Base-by-base conservation (phyloP, 2,888 invertebrate genomes). In the Erebia aethiops region DNA sequence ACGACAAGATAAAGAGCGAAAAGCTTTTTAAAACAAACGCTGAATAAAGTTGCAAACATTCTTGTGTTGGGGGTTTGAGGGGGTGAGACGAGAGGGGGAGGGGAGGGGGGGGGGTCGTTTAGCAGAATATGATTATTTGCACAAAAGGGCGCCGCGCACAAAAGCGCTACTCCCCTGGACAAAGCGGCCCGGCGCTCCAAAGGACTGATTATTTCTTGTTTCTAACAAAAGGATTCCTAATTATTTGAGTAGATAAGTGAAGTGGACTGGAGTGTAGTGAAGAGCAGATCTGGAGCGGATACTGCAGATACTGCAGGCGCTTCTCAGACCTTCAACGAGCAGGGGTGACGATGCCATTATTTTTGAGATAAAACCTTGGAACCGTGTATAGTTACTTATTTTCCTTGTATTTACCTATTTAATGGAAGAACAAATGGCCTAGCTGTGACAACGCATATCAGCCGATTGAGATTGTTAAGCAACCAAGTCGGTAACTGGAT, bases 171-270 rank as follows among this genome's bases (percentile, higher is more conserved):
- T 79, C 77, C 75, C 75, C 77, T 73, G 82, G 85, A 88, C 87
- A 86, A 86, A 85, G 85, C 81, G 80, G 80, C 84, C 85, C 85
- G 83, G 84, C 82, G 77, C 82, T 78, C 77, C 80, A 77, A 78
- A 84, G 81, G 82, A 82, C 84, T 85, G 84, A 87, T 87, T 86
- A 86, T 85, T 81, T 83, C 83, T 83, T 81, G 82, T 81, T 83
- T 79, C 75, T 75, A 81, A 84, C 84, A 85, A 87, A 86, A 83
- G 84, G 79, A 82, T 84, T 82, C 79, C 79, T 84, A 79, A 80
- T 80, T 79, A 79, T 78, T 75, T 74, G 75, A 77, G 71, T 71
- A 77, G 78, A 78, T 79, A 75, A 77, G 77, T 57, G 43, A 66
- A 66, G 56, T 56, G 66, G 18, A 66, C n/a, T n/a, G n/a, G n/a